These are phyloP conservation scores for Athene cunicularia DNA, from an alignment of 2,113 vertebrate species.

Conservation along the genomic window DNA sequence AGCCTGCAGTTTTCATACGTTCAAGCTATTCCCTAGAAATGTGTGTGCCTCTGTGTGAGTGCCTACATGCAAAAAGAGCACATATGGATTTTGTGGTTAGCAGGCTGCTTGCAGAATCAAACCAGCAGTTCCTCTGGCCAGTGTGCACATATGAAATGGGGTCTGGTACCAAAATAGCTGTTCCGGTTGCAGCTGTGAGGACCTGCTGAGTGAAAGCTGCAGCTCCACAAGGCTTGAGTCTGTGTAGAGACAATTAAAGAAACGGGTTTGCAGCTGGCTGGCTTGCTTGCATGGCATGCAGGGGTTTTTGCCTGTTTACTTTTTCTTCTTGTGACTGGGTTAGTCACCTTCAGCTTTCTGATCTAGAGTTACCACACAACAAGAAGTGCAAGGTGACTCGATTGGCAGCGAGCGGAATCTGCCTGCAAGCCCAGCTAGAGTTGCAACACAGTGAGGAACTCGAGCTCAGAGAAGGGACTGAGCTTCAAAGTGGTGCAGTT, in stretches of 20 bases:
- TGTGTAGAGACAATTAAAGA: not conserved
- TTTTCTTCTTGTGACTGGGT: not conserved
- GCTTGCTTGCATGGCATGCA: fast-evolving
- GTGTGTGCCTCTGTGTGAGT: not conserved
- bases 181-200: fast-evolving
- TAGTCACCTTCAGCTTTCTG: not conserved
- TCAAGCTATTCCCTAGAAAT: not conserved
- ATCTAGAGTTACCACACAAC: not conserved
- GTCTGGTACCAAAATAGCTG: not conserved
- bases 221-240: not conserved
- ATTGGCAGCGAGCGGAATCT: not conserved
- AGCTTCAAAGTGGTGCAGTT: not conserved
- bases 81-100: fast-evolving
- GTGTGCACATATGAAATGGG: fast-evolving
- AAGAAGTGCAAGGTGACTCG: not conserved
- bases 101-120: fast-evolving
- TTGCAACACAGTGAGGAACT: not conserved
- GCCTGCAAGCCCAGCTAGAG: not conserved
- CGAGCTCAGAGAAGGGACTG: not conserved
- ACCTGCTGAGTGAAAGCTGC: not conserved
- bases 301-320: not conserved
- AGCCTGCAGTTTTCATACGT: fast-evolving
- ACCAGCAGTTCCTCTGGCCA: not conserved
- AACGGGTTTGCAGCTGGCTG: not conserved
- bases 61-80: not conserved